A percentile compares a stretch with the other conserved stretches of the same genome.
These are phyloP conservation scores for Reinhardtius hippoglossoides DNA, from an alignment of 2,113 vertebrate species.

Conservation along the genomic window DNA sequence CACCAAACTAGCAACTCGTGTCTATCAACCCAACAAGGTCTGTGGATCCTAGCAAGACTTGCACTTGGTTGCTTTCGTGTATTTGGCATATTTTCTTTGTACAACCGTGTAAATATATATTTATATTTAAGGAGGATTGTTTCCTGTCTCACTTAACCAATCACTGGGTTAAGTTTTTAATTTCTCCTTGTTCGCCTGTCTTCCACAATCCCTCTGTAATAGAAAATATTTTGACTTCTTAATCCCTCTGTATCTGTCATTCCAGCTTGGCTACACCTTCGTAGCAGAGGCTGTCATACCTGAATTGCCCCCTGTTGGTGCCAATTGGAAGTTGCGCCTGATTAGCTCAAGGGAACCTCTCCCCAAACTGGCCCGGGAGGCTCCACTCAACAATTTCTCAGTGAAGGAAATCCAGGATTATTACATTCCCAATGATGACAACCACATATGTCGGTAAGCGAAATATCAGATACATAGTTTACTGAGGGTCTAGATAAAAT, in stretches of 20 bases:
- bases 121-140: too few species aligned
- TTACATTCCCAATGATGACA: constrained; percentile 88
- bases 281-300: constrained; percentile 85
- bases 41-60: constrained; percentile 25
- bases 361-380: constrained; percentile 77
- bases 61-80: too few species aligned
- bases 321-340: constrained; percentile 88
- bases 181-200: too few species aligned
- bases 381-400: constrained; percentile 79
- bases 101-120: too few species aligned
- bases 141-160: too few species aligned
- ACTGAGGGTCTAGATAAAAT: too few species aligned
- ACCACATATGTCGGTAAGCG: constrained; percentile 89
- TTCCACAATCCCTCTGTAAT: neutral
- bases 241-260: neutral
- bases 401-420: constrained; percentile 87
- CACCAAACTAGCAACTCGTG: constrained; percentile 79
- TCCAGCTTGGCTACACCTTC: constrained; percentile 92
- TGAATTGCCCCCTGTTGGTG: constrained; percentile 64
- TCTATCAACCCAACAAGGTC: constrained; percentile 91
- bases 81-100: too few species aligned
- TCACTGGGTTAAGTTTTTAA: too few species aligned
- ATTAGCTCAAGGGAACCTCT: constrained; percentile 83
- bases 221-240: neutral
- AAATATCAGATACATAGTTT: neutral